Evolutionary conservation across 2,113 vertebrate genomes (phyloP), one percentile per base, ranked within the genome.

Genomic region (Sula dactylatra): DNA sequence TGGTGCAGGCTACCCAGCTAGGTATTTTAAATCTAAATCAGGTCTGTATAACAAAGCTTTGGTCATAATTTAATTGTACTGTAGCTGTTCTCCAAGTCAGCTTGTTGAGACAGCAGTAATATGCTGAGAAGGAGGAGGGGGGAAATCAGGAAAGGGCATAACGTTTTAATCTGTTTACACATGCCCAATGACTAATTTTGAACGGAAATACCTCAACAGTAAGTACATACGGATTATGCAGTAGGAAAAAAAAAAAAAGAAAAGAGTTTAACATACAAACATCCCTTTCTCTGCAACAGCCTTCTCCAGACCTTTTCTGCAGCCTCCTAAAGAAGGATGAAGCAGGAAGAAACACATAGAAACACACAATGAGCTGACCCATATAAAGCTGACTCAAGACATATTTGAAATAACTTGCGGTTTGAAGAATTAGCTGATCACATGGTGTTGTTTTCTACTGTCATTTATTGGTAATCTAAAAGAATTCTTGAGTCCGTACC

Each of bases 401-500:
- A 56, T 38, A 82, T 21, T 15, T 32, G 31, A 88, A 88, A 77
- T n/a, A 65, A 49, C 54, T 82, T 40, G 29, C 0, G 3, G 47
- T 25, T 69, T 7, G 3, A 86, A 78, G 38, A 61, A 44, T 36
- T 29, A 38, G 50, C 40, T 32, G 62, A 59, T 65, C 2, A 1
- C 15, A 20, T 0, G 8, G 36, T 6, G 25, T 7, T 65, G 49
- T 49, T 72, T 58, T 42, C 44, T 82, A 20, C 13, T 16, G 15
- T 17, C 27, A 55, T 34, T 70, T 84, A 87, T 19, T 17, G 44
- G 32, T 1, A 24, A 44, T 0, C 45, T 36, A 32, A 49, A 54
- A 66, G 16, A 40, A 27, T 6, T 54, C 21, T 13, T 5, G 4
- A 54, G 11, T 18, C 56, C 3, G 0, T 3, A 38, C 14, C 12